These are phyloP conservation scores for Telmatochromis sp. DNA, from an alignment of 2,113 vertebrate genomes.

Conservation along the genomic window DNA sequence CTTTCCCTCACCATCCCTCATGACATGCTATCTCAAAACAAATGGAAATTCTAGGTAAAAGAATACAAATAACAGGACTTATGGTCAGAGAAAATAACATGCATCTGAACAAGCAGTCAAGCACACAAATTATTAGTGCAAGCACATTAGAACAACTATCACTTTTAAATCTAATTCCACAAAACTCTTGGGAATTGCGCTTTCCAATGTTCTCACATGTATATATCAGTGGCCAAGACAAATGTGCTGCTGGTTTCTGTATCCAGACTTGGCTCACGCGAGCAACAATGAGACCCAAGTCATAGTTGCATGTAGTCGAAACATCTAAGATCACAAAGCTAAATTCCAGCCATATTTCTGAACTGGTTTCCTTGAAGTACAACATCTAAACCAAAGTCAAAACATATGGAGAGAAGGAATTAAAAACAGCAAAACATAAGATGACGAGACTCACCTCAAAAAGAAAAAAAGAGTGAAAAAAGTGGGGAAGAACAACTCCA, in stretches of 20 bases:
- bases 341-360: conserved; percentile 1
- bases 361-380: neutral
- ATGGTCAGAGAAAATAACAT: neutral
- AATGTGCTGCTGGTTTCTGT: neutral
- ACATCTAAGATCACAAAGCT: conserved; percentile 21
- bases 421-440: neutral
- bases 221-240: neutral
- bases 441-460: conserved; percentile 61
- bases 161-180: neutral
- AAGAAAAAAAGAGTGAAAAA: conserved; percentile 4
- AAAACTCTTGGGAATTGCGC: neutral
- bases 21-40: conserved; percentile 36
- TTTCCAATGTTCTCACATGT: neutral
- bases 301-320: conserved; percentile 22
- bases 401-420: neutral
- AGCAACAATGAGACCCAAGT: conserved; percentile 11
- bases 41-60: conserved; percentile 32
- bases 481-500: conserved; percentile 13
- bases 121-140: neutral
- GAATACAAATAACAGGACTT: neutral
- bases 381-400: neutral
- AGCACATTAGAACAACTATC: neutral
- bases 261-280: neutral
- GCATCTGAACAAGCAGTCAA: neutral
- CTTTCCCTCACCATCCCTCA: neutral